Evolutionary conservation across 2,113 vertebrate genomes (phyloP), one percentile per base, ranked within the genome.

Genomic region (Ploceus nigricollis): DNA sequence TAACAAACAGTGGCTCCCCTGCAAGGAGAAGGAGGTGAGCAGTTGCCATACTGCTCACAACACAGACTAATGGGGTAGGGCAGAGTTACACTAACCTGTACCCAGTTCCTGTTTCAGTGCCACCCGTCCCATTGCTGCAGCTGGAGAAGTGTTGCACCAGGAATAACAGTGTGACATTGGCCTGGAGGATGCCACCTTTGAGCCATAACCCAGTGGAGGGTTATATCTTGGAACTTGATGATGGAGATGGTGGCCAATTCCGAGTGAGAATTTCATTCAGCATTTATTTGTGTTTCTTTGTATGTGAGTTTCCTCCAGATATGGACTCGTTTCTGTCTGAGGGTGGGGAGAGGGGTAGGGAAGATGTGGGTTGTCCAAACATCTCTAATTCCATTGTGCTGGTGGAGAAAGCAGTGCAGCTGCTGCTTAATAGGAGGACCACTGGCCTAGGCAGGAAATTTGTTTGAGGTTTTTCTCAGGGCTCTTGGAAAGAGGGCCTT

Each of bases 211-310:
- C 98, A 0, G 98, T 99, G 11, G 99, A 99, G 22, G 99, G 99
- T 80, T 99, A 99, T 96, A 98, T 99, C 95, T 98, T 99, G 96
- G 99, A 99, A 96, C 98, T 99, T 85, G 99, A 99, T 25, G 99
- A 99, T 15, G 99, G 99, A 82, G 99, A 99, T 12, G 99, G 99
- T 13, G 99, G 99, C 37, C 99, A 99, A 95, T 99, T 99, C 97
- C 98, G 99, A 98, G 99, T 99, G 90, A 96, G 98, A 89, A 81
- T 92, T 92, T 87, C 18, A 87, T 97, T 97, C 89, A 93, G 64
- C 61, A 56, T 95, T 91, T 92, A 51, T 94, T 94, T 97, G 57
- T 94, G 73, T 58, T 82, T 85, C 65, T 94, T 94, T 81, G 89
- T 94, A 44, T 94, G 39, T 66, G 83, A 78, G 76, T 92, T 87